phyloP scores from a whole-genome alignment of 2,888 invertebrate genomes.

The Augochlorella aurata region DNA sequence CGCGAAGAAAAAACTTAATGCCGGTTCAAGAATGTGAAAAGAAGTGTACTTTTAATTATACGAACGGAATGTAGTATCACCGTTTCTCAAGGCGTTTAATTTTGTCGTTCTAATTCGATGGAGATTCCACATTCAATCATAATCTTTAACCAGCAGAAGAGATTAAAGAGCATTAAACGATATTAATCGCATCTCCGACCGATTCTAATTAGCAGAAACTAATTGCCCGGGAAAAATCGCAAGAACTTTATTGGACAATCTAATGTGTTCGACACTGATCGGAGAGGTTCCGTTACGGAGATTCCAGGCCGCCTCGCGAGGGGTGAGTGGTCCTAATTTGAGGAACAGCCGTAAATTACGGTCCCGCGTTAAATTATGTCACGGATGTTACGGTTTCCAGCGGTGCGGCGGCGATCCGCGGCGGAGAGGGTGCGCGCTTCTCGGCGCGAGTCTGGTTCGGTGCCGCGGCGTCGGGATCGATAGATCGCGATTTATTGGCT shows the following conservation, averaged over 20 bases:
- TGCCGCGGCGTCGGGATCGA: slow-evolving; percentile 64
- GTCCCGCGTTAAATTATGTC: slow-evolving; percentile 46
- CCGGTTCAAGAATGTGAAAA: neutral
- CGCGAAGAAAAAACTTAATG: neutral
- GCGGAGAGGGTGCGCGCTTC: too few relatives aligned
- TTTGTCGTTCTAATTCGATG: neutral
- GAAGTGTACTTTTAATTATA: neutral
- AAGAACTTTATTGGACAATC: neutral
- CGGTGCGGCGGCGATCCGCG: too few relatives aligned
- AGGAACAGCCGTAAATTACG: slow-evolving; percentile 22
- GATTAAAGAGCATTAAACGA: neutral
- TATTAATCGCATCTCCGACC: too few relatives aligned
- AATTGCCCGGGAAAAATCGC: neutral
- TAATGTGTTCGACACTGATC: neutral
- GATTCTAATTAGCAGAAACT: neutral
- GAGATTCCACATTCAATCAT: neutral
- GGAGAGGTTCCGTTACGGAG: neutral
- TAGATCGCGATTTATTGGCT: slow-evolving; percentile 76
- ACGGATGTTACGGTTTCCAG: slow-evolving; percentile 29
- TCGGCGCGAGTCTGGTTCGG: slow-evolving; percentile 15
- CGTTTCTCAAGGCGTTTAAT: neutral
- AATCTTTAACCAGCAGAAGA: too few relatives aligned
- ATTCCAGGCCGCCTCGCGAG: neutral
- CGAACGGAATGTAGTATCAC: too few relatives aligned
- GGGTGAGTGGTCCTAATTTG: slow-evolving; percentile 22